These are phyloP conservation scores for Loriculus beryllinus DNA, from an alignment of 2,797 vertebrate genomes.

Conservation along the genomic window DNA sequence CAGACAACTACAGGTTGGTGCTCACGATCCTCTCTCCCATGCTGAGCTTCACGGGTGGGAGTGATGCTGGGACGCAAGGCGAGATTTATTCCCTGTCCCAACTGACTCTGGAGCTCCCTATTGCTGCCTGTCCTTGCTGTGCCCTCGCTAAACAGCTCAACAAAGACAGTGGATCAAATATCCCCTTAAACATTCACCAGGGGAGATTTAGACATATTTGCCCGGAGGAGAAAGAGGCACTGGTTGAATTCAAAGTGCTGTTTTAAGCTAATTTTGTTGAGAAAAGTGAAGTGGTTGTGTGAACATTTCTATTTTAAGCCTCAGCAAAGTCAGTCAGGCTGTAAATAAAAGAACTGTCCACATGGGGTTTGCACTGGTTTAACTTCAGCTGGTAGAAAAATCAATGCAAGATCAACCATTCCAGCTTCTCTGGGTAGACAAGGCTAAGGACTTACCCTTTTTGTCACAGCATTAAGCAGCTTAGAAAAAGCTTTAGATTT, in stretches of 20 bases:
- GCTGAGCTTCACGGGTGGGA: not conserved
- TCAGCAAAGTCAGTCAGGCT: conserved; percentile 4
- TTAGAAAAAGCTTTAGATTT: not conserved
- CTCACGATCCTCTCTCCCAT: not conserved
- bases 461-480: not conserved
- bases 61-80: not conserved
- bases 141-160: not conserved
- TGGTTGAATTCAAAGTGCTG: conserved; percentile 35
- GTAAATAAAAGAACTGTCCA: conserved; percentile 28
- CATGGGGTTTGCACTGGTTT: conserved; percentile 7
- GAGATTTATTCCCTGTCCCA: not conserved
- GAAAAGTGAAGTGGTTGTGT: not conserved
- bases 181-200: not conserved
- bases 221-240: not conserved
- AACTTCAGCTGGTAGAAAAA: conserved; percentile 20
- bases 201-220: conserved; percentile 4
- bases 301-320: conserved; percentile 32
- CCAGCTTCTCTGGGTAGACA: not conserved
- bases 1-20: not conserved
- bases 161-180: not conserved
- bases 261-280: conserved; percentile 45
- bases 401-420: conserved; percentile 26
- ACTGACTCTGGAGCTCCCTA: not conserved
- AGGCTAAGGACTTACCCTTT: not conserved
- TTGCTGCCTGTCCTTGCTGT: not conserved